These are phyloP conservation scores for Recurvirostra avosetta DNA, from an alignment of 2,113 vertebrate genomes.

Conservation along the genomic window DNA sequence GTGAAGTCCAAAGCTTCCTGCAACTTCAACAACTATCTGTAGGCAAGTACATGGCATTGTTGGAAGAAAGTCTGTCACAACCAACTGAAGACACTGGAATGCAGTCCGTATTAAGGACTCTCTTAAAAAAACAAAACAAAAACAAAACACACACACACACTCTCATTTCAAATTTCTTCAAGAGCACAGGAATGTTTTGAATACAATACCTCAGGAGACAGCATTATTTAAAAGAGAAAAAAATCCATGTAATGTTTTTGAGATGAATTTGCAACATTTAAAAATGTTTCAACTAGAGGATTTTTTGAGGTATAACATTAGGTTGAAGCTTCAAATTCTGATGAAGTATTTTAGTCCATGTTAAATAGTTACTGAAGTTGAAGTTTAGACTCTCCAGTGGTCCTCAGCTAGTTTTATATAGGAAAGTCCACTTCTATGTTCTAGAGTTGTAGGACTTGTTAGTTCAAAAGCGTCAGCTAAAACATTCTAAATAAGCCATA, in stretches of 20 bases:
- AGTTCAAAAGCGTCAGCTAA: background rate
- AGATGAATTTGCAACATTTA: background rate
- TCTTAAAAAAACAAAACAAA: slow-evolving; percentile 71
- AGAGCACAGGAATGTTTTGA: background rate
- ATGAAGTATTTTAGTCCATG: background rate
- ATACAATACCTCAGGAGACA: background rate
- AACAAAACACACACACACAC: background rate
- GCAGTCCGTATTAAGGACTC: slow-evolving; percentile 97
- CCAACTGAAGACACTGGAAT: slow-evolving; percentile 99
- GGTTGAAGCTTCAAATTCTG: background rate
- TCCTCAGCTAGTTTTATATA: background rate
- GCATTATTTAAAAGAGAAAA: background rate
- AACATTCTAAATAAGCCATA: background rate
- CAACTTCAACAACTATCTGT: slow-evolving; percentile 97
- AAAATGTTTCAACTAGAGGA: background rate
- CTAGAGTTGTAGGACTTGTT: background rate
- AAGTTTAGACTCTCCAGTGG: background rate
- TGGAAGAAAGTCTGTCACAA: slow-evolving; percentile 98
- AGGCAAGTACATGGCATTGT: slow-evolving; percentile 98
- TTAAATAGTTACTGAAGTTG: background rate
- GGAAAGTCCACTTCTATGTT: background rate
- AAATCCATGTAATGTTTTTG: background rate
- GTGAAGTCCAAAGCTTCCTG: slow-evolving; percentile 97
- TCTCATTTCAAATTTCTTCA: slow-evolving; percentile 31
- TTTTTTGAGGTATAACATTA: background rate